Conservation (phyloP, 2,797 vertebrate genomes). For the Melanotaenia trifasciata region DNA sequence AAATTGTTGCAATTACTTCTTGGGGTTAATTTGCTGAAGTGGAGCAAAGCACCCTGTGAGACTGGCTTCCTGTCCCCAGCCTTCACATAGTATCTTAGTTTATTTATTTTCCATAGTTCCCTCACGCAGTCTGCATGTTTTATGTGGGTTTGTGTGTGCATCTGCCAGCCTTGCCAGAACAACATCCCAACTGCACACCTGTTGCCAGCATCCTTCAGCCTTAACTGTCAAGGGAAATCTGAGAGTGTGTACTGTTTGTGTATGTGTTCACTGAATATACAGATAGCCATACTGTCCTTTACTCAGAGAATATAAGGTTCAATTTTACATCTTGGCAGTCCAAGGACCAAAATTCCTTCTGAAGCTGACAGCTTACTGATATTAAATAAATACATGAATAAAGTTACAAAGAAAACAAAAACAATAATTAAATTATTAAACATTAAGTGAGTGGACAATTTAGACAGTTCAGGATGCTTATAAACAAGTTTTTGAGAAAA, state of each 20-base stretch:
- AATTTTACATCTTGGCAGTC: conserved; percentile 45
- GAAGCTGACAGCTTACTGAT: conserved; percentile 52
- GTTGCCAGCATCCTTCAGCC: conserved; percentile 85
- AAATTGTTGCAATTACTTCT: conserved; percentile 99
- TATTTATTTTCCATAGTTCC: conserved; percentile 67
- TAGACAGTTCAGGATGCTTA: background rate
- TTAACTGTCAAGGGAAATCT: conserved; percentile 72
- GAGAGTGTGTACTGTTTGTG: conserved; percentile 59
- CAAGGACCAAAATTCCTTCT: conserved; percentile 47
- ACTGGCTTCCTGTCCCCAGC: conserved; percentile 91
- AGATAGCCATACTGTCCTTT: conserved; percentile 59
- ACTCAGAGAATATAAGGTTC: conserved; percentile 56
- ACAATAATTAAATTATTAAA: conserved; percentile 8
- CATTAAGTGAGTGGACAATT: background rate
- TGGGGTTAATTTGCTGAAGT: conserved; percentile 98
- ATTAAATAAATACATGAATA: background rate
- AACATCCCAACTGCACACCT: conserved; percentile 84
- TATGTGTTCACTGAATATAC: conserved; percentile 57
- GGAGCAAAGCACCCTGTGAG: conserved; percentile 92
- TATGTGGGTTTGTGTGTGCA: conserved; percentile 50
- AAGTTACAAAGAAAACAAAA: background rate
- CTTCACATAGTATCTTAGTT: conserved; percentile 82
- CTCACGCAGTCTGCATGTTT: conserved; percentile 32
- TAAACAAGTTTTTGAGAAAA: background rate
- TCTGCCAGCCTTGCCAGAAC: conserved; percentile 86